A percentile compares a stretch with the other conserved stretches of the same genome.
Evolutionary conservation across 2,797 vertebrate species (phyloP).

Genomic region (Enteromius anoplus): DNA sequence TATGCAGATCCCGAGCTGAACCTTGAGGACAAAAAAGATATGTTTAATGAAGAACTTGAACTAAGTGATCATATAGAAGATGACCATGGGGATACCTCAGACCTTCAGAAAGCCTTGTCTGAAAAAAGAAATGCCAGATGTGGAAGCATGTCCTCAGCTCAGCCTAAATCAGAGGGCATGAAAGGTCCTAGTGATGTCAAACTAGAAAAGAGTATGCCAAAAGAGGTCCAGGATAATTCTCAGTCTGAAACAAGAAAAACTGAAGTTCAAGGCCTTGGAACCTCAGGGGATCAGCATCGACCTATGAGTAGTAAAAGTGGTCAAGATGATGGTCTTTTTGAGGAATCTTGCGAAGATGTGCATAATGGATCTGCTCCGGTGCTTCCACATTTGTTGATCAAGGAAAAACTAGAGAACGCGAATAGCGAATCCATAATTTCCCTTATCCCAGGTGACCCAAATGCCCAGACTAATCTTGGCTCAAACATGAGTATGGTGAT

Average conservation of each 20-base stretch:
- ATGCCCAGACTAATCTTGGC: constrained; percentile 65
- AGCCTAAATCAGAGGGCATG: constrained; percentile 69
- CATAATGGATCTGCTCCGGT: constrained; percentile 76
- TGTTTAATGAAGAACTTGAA: constrained; percentile 95
- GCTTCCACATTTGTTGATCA: constrained; percentile 78
- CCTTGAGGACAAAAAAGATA: constrained; percentile 93
- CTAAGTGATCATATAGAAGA: constrained; percentile 86
- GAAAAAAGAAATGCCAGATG: constrained; percentile 54
- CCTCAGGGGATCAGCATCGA: constrained; percentile 52
- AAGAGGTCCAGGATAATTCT: constrained; percentile 58
- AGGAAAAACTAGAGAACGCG: constrained; percentile 77
- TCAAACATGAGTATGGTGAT: constrained; percentile 68
- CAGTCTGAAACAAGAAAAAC: constrained; percentile 64
- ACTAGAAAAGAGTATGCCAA: constrained; percentile 70
- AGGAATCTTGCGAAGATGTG: constrained; percentile 66
- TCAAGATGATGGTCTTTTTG: constrained; percentile 59
- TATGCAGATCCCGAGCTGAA: constrained; percentile 96
- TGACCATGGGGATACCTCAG: constrained; percentile 75
- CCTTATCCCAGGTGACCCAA: constrained; percentile 66
- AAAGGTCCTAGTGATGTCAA: constrained; percentile 73
- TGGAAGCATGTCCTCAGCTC: constrained; percentile 51
- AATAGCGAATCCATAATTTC: constrained; percentile 69
- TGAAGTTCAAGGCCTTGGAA: constrained; percentile 65
- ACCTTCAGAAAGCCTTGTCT: constrained; percentile 62
- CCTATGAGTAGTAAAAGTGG: constrained; percentile 58